phyloP scores from a whole-genome alignment of 2,888 invertebrate species.

The Drosophila nr. medialis region DNA sequence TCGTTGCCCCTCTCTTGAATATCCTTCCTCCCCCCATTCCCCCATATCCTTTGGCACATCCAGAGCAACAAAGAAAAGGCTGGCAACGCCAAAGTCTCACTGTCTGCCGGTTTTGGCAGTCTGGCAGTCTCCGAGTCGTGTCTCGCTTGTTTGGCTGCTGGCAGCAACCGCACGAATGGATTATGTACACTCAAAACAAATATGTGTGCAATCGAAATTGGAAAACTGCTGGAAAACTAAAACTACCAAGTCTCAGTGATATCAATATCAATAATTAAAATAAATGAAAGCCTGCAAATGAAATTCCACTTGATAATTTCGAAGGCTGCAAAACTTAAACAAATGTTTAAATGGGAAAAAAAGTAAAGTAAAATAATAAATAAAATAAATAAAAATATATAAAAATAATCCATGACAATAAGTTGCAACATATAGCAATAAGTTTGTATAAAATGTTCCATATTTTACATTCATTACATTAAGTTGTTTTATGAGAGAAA shows the following conservation, averaged over 20 bases:
- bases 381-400: too few relatives aligned
- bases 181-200: constrained; percentile 42
- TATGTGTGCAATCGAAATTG: not conserved
- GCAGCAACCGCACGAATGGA: constrained; percentile 74
- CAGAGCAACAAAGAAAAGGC: constrained; percentile 40
- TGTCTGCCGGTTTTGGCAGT: constrained; percentile 14
- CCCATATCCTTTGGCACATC: not conserved
- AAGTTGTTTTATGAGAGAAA: too few relatives aligned
- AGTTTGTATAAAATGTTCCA: too few relatives aligned
- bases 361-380: too few relatives aligned
- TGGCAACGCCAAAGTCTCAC: constrained; percentile 20
- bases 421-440: too few relatives aligned
- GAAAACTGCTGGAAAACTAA: not conserved
- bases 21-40: not conserved
- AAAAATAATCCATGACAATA: too few relatives aligned
- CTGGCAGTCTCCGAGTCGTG: constrained; percentile 6
- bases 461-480: too few relatives aligned
- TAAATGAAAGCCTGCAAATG: not conserved
- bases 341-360: too few relatives aligned
- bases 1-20: constrained; percentile 10
- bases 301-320: not conserved
- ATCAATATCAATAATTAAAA: not conserved
- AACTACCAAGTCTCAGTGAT: not conserved
- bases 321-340: too few relatives aligned
- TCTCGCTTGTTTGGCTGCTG: constrained; percentile 28